A percentile compares a stretch with the other conserved stretches of the same genome.
Evolutionary conservation across 2,888 invertebrate species (phyloP).

Genomic region (Leptarthrus brevirostris): DNA sequence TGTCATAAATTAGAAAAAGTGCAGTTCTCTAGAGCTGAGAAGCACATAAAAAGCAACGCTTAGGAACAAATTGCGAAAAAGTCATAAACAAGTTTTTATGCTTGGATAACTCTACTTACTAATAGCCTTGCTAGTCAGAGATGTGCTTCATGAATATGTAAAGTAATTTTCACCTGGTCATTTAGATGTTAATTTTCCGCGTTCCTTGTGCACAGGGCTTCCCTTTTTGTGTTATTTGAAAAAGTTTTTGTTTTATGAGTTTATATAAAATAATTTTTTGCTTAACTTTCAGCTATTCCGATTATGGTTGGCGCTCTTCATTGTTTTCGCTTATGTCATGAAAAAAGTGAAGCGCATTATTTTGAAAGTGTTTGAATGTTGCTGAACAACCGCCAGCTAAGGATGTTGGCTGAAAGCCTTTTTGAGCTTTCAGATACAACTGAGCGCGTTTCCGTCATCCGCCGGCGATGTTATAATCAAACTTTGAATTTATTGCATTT

Average conservation of each 20-base stretch:
- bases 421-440: no score
- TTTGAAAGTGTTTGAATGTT: no score
- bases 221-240: slow-evolving; percentile 20
- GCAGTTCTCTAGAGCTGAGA: slow-evolving; percentile 4
- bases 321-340: neutral
- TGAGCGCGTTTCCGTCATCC: no score
- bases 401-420: no score
- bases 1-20: slow-evolving; percentile 28
- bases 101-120: slow-evolving; percentile 48
- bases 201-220: slow-evolving; percentile 10
- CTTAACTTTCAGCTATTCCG: slow-evolving; percentile 15
- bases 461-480: neutral
- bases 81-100: slow-evolving; percentile 49
- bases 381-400: no score
- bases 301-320: neutral
- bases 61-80: slow-evolving; percentile 49
- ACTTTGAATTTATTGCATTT: neutral
- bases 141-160: slow-evolving; percentile 50
- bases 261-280: neutral
- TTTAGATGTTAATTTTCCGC: slow-evolving; percentile 51
- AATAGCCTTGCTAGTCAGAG: slow-evolving; percentile 29
- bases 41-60: slow-evolving; percentile 35
- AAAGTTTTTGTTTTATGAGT: slow-evolving; percentile 18
- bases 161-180: slow-evolving; percentile 52
- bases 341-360: no score